Evolutionary conservation across 2,113 vertebrate species (phyloP).

Genomic region (Propithecus coquereli): DNA sequence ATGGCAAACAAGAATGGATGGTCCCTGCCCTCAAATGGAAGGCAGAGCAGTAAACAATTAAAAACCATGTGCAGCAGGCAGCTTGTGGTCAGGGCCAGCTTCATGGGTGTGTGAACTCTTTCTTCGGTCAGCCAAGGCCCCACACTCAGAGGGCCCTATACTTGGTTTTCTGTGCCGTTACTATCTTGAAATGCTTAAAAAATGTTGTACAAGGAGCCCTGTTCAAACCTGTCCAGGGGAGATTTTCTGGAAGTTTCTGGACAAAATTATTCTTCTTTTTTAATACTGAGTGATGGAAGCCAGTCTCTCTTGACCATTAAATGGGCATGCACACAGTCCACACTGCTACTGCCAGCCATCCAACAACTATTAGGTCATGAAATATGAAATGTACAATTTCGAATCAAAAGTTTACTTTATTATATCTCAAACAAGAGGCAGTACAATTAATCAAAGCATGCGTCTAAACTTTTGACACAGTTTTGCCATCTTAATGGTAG

Average conservation of each 20-base stretch:
- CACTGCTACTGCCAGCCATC: neutral
- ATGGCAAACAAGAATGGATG: neutral
- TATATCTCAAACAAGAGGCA: too few species aligned
- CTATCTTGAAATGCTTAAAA: neutral
- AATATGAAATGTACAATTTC: too few species aligned
- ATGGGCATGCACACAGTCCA: neutral
- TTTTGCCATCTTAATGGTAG: too few species aligned
- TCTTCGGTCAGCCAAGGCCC: neutral
- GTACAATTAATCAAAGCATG: too few species aligned
- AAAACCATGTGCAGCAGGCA: neutral
- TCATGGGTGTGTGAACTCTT: fast-evolving
- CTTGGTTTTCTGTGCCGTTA: neutral
- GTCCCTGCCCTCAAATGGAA: neutral
- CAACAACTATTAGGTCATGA: neutral
- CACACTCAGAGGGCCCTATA: fast-evolving
- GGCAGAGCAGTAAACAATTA: neutral
- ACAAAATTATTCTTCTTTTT: neutral
- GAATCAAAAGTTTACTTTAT: too few species aligned
- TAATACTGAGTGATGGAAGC: neutral
- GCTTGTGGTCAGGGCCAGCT: neutral
- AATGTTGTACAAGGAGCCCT: neutral
- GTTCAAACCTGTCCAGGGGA: neutral
- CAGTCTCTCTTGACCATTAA: neutral
- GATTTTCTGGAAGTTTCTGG: neutral
- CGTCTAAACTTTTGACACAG: too few species aligned